Evolutionary conservation across 1,140 invertebrate species (phyloP), one percentile per base, ranked within the genome.

Genomic region (Hesperophylax magnus): DNA sequence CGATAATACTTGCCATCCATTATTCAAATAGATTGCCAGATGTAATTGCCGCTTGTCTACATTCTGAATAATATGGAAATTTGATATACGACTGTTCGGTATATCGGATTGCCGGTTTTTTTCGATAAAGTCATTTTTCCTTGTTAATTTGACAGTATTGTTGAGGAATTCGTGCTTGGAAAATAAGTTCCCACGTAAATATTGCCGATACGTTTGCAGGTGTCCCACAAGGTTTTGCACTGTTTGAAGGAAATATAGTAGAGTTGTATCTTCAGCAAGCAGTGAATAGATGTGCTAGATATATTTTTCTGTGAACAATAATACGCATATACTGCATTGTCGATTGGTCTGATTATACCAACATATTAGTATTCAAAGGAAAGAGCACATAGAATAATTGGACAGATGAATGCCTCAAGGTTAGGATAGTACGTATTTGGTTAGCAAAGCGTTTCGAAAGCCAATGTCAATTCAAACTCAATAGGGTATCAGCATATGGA

Each of bases 331-430:
- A n/a, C 39, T 47, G 3, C 39, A 47, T 47, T 47, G 9, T 47
- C 0, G 39, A 11, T 47, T 47, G 11, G 14, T 9, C 9, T 47
- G 11, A 14, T 47, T 0, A 47, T 47, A 47, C 39, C 1, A 47
- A 47, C 39, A 14, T 14, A 47, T 47, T 47, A 11, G 39, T 47
- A 47, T 47, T 47, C 11, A 47, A 47, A 14, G 24, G 18, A 58
- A 18, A 58, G 8, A 58, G 20, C 56, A 18, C 20, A 58, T 20
- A 7, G 60, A 22, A 9, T 61, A 61, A 24, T 27, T 61, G 8
- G 34, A 69, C 31, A n/a, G 63, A 39, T 47, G 31, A 69, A 69
- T 69, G 65, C 6, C 39, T 9, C 65, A 69, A 69, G 65, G 65
- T 69, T 47, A 20, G 20, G 18, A 22, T 14, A 47, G n/a, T 61